Base-by-base conservation (phyloP, 2,113 vertebrate genomes). In the Acinonyx jubatus region DNA sequence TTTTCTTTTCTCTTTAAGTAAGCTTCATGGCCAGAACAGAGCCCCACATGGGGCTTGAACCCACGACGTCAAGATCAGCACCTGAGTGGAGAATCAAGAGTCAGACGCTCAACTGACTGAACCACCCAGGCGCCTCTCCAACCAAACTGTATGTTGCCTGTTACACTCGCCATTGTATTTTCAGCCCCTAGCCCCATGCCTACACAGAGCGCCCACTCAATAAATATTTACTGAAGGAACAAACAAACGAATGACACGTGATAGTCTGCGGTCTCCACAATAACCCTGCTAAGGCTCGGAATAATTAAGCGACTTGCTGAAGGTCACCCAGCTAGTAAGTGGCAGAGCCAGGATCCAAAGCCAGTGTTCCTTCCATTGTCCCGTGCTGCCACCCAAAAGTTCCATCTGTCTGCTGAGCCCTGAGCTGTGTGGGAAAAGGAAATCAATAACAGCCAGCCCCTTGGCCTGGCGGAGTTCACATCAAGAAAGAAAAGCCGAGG, bases 391-490 rank as follows among this genome's bases (percentile, higher is more conserved):
- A 25, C 79, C 91, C 27, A 31, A 45, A 45, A 61, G 3, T 71
- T 19, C 36, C 36, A 18, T 80, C 83, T 31, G 4, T 89, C 48
- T 52, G 13, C 48, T 41, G 52, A 94, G 36, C 69, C 19, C 52
- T 61, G 19, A 91, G 61, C 65, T 66, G 0, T 52, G 41, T 50
- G 48, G 61, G 74, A 94, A 83, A 85, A n/a, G 29, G 23, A 63
- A 50, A 82, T 92, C 41, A 11, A 4, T 92, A 68, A 85, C 78
- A 95, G 36, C 78, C 82, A 57, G 65, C 14, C 12, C 63, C 63
- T 71, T 89, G 78, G 63, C 66, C 78, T 38, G 78, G 82, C 93
- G 71, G 65, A 81, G 66, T 61, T 97, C n/a, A 80, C 66, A 50
- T 78, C 57, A 65, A 61, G 91, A 89, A 36, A 76, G n/a, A 73